Conservation (phyloP, 2,113 vertebrate genomes). For the Thalassoma bifasciatum region DNA sequence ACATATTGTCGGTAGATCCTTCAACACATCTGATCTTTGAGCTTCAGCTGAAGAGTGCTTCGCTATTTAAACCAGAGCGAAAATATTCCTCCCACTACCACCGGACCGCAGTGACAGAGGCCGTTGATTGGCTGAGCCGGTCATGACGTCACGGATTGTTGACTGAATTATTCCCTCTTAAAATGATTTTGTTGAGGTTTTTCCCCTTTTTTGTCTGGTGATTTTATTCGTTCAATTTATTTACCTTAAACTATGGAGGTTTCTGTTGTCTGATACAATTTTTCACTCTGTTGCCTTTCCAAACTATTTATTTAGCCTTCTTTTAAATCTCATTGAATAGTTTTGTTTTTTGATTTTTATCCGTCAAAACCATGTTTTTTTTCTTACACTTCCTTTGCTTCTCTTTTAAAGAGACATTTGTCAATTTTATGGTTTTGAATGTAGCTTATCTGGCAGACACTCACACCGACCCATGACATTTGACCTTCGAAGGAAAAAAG, state of each 20-base stretch:
- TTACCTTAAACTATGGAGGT: not conserved
- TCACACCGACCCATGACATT: not conserved
- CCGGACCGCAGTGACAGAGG: not conserved
- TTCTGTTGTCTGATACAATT: not conserved
- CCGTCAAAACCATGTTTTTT: too few relatives aligned
- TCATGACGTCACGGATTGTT: constrained; percentile 54
- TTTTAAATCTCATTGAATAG: too few relatives aligned
- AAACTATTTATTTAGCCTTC: too few relatives aligned
- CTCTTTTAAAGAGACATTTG: not conserved
- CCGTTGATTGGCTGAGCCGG: constrained; percentile 48
- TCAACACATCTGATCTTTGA: constrained; percentile 8
- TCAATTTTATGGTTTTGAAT: not conserved
- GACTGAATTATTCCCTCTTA: not conserved
- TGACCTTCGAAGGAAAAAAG: not conserved
- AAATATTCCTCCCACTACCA: constrained; percentile 52
- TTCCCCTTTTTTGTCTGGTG: not conserved
- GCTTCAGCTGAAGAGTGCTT: constrained; percentile 14
- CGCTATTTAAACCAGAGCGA: constrained; percentile 61
- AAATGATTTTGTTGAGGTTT: not conserved
- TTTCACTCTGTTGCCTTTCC: too few relatives aligned
- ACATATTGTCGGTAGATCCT: not conserved
- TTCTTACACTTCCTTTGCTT: not conserved
- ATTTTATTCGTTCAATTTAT: too few relatives aligned
- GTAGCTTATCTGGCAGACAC: not conserved
- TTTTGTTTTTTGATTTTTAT: too few relatives aligned